phyloP scores from a whole-genome alignment of 2,113 vertebrate genomes.

The Xenopus borealis region DNA sequence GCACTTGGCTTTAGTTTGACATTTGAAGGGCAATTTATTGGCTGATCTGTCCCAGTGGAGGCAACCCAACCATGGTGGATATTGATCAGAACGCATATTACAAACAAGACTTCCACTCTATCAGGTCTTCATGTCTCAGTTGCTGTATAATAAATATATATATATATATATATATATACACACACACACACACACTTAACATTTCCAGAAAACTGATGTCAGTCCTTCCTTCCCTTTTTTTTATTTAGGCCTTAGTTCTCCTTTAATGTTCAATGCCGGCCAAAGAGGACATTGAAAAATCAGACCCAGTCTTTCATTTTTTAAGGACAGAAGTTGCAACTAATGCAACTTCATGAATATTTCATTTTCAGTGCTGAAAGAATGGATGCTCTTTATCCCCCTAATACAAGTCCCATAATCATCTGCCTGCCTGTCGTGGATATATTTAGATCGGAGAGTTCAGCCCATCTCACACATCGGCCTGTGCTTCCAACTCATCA shows the following conservation, averaged over 20 bases:
- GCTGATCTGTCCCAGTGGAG: too few species aligned
- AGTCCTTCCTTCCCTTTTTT: neutral
- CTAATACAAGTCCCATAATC: constrained; percentile 11
- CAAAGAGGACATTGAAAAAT: neutral
- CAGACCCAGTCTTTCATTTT: constrained; percentile 5
- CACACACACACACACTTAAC: too few species aligned
- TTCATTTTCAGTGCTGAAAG: constrained; percentile 30
- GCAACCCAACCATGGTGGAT: too few species aligned
- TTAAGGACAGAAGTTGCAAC: constrained; percentile 23
- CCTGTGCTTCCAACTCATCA: constrained; percentile 8
- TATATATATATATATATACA: too few species aligned
- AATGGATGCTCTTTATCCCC: constrained; percentile 11
- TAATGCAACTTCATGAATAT: constrained; percentile 31
- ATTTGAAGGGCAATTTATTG: too few species aligned
- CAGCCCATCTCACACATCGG: constrained; percentile 23
- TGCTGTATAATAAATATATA: too few species aligned
- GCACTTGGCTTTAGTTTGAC: too few species aligned
- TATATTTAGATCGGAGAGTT: constrained; percentile 36
- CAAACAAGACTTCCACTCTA: too few species aligned
- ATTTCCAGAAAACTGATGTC: neutral
- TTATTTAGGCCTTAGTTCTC: neutral
- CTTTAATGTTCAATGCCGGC: neutral
- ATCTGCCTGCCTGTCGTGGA: constrained; percentile 22
- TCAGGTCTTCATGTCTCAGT: too few species aligned
- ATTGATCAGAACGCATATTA: too few species aligned